phyloP scores from a whole-genome alignment of 2,113 vertebrate species.

The Zootoca vivipara region DNA sequence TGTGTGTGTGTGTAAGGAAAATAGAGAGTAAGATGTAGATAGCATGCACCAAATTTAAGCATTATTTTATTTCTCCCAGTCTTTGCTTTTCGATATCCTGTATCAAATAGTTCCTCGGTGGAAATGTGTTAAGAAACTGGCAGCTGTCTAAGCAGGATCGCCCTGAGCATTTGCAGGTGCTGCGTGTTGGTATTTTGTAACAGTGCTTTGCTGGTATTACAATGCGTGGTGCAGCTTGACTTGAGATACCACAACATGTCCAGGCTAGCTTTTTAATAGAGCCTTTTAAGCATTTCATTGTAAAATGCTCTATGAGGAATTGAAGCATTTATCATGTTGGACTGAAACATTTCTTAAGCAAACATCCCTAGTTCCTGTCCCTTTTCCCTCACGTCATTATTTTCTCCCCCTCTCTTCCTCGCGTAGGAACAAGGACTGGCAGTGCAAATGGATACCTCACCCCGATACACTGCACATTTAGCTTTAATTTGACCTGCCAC shows the following conservation, averaged over 20 bases:
- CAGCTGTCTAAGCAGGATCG: conserved; percentile 18
- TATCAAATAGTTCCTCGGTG: neutral
- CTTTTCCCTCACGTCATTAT: conserved; percentile 33
- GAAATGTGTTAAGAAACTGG: conserved; percentile 14
- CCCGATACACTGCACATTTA: conserved; percentile 39
- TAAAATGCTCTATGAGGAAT: conserved; percentile 23
- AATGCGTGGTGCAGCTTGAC: neutral
- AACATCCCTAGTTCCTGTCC: conserved; percentile 15
- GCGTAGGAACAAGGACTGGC: conserved; percentile 3
- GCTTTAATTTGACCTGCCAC: conserved; percentile 50
- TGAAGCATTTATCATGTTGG: conserved; percentile 36
- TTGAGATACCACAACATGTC: neutral
- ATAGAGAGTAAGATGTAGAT: too few species aligned
- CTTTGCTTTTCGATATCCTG: conserved; percentile 17
- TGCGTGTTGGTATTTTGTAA: neutral
- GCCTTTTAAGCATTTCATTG: conserved; percentile 17
- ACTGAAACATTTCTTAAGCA: conserved; percentile 38
- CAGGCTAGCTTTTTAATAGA: conserved; percentile 24
- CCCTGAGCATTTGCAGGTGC: conserved; percentile 5
- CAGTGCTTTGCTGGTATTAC: conserved; percentile 1
- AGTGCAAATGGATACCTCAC: conserved; percentile 39
- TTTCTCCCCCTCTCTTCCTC: conserved; percentile 14
- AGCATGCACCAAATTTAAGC: neutral
- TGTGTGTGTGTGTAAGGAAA: too few species aligned
- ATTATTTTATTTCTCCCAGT: neutral